phyloP scores from a whole-genome alignment of 2,888 invertebrate species.

The Emmelina monodactyla region DNA sequence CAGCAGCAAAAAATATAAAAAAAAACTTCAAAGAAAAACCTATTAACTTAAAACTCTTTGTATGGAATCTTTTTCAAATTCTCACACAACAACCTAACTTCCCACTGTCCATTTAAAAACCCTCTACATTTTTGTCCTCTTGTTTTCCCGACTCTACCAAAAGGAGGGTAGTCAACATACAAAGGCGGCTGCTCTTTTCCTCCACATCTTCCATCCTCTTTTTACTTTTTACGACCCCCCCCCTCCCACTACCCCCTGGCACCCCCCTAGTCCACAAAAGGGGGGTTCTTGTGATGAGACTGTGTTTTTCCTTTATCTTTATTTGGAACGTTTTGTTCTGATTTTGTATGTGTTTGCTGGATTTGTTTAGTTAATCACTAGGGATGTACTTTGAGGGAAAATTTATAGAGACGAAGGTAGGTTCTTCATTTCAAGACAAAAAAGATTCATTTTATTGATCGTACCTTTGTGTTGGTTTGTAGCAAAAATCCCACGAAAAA shows the following conservation, averaged over 20 bases:
- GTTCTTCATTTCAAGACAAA: no score
- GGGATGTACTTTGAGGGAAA: no score
- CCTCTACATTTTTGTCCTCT: neutral
- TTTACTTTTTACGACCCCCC: slow-evolving; percentile 39
- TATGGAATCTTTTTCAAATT: no score
- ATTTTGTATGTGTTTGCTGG: no score
- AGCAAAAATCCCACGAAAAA: no score
- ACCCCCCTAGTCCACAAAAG: slow-evolving; percentile 22
- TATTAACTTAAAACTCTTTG: no score
- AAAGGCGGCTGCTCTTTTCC: slow-evolving; percentile 53
- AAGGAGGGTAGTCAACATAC: slow-evolving; percentile 41
- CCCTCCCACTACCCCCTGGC: slow-evolving; percentile 18
- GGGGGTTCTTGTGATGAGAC: slow-evolving; percentile 29
- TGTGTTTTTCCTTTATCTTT: slow-evolving; percentile 26
- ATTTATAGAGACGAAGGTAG: no score
- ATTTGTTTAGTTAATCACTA: no score
- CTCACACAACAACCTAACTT: neutral
- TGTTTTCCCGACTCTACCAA: slow-evolving; percentile 22
- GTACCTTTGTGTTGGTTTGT: no score
- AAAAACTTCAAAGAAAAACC: no score
- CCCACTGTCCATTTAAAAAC: neutral
- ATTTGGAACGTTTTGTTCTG: slow-evolving; percentile 6
- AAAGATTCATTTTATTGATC: no score
- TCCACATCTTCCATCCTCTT: slow-evolving; percentile 38
- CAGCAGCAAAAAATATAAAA: no score